Base-by-base conservation (phyloP, 2,113 vertebrate species). In the Oceanites oceanicus region DNA sequence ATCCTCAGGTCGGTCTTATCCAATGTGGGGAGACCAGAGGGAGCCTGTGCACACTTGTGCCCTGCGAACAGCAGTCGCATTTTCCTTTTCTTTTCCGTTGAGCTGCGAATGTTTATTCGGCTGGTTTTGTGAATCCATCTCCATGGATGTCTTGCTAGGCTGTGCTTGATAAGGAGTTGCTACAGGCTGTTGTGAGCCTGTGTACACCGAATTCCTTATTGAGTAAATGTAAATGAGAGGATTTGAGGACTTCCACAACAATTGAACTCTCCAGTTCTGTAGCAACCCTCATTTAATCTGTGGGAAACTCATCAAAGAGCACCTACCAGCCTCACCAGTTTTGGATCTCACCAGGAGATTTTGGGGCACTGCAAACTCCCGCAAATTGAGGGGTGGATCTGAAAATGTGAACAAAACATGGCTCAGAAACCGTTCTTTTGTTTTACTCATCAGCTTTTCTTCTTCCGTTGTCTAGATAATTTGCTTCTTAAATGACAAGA, bases 171-270 rank as follows among this genome's bases (percentile, higher is more conserved):
- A 67, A 91, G 59, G 65, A 70, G 44, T 36, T 89, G 74, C 77
- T 94, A 84, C 86, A 96, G 80, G 52, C 80, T 78, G 80, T 65
- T 87, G 81, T 74, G 47, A 88, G 86, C n/a, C 76, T 94, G 89
- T 85, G 84, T 96, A 89, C 89, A 72, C 74, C 92, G 87, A 91
- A 85, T 78, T 94, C 89, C 65, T 87, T 72, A 74, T 55, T 89
- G 76, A 94, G 61, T 34, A 81, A 94, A 95, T 85, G 93, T 90
- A 96, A 94, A 91, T 90, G 65, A 90, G 91, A 87, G 80, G 91
- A 92, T 92, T 95, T 85, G 93, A 91, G 52, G 84, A 94, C 94
- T 92, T 92, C 56, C 68, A 89, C 56, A 89, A 91, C 80, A 94
- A 94, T 81, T 81, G 80, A 91, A 63, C 84, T 94, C 80, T 84